phyloP scores from a whole-genome alignment of 2,113 vertebrate genomes.

The Grantiella picta region DNA sequence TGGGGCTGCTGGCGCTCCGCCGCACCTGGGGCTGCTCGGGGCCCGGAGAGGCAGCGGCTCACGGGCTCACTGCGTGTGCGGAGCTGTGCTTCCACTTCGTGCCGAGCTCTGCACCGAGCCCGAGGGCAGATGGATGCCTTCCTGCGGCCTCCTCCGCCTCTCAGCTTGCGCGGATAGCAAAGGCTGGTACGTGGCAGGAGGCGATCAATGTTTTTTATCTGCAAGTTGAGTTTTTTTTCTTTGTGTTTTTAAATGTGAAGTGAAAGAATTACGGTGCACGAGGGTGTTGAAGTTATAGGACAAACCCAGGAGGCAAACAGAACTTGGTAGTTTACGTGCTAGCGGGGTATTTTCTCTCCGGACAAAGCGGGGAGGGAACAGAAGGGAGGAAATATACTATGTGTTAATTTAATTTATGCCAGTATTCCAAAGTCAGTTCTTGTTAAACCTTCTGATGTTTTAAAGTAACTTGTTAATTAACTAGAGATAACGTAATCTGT shows the following conservation, averaged over 20 bases:
- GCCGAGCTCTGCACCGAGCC: background rate
- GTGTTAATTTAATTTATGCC: background rate
- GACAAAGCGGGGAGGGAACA: background rate
- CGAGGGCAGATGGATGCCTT: fast-evolving
- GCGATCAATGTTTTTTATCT: fast-evolving
- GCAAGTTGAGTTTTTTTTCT: fast-evolving
- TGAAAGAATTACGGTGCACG: background rate
- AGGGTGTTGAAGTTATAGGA: background rate
- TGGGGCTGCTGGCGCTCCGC: background rate
- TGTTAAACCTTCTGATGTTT: background rate
- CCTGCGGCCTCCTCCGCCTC: background rate
- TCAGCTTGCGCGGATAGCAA: fast-evolving
- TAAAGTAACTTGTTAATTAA: background rate
- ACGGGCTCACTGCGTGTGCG: fast-evolving
- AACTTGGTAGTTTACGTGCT: background rate
- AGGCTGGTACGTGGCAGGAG: background rate
- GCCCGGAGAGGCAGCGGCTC: background rate
- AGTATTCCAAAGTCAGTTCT: background rate
- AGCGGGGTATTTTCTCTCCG: background rate
- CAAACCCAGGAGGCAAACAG: background rate
- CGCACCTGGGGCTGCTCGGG: background rate
- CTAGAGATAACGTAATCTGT: background rate
- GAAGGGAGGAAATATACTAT: background rate
- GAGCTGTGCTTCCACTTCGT: fast-evolving
- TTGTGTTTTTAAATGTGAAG: background rate